phyloP scores from a whole-genome alignment of 2,797 vertebrate species.

The Tapera naevia region DNA sequence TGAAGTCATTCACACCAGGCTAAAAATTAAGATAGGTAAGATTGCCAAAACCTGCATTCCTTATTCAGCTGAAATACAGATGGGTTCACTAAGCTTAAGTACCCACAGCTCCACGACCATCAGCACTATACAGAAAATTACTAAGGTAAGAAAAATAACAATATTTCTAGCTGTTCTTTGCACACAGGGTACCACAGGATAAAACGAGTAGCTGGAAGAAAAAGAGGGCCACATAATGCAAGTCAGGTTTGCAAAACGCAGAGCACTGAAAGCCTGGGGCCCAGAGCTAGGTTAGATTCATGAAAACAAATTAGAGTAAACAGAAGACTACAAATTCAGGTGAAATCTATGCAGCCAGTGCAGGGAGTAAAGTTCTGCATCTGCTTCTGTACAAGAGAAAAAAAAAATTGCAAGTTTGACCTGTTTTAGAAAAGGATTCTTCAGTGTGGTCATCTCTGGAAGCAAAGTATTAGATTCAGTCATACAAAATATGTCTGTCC shows the following conservation, averaged over 20 bases:
- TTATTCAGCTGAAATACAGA: neutral
- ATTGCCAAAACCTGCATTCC: neutral
- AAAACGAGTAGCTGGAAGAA: neutral
- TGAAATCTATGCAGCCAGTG: neutral
- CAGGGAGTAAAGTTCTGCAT: neutral
- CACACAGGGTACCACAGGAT: neutral
- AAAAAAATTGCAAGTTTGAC: neutral
- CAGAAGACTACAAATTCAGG: neutral
- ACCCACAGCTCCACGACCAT: neutral
- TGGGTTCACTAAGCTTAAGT: rapidly evolving
- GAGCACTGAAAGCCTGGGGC: neutral
- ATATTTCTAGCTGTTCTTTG: no score
- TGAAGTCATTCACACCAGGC: neutral
- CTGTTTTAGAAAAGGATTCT: neutral
- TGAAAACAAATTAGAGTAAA: neutral
- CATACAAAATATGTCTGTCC: neutral
- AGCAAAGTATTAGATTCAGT: neutral
- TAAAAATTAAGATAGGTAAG: neutral
- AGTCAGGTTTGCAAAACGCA: neutral
- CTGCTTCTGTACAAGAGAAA: no score
- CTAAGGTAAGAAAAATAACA: neutral
- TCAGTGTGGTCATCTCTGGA: neutral
- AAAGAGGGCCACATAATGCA: neutral
- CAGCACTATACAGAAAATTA: rapidly evolving
- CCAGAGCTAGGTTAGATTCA: no score